Base-by-base conservation (phyloP, 2,888 invertebrate species). In the Odontocerum albicorne region DNA sequence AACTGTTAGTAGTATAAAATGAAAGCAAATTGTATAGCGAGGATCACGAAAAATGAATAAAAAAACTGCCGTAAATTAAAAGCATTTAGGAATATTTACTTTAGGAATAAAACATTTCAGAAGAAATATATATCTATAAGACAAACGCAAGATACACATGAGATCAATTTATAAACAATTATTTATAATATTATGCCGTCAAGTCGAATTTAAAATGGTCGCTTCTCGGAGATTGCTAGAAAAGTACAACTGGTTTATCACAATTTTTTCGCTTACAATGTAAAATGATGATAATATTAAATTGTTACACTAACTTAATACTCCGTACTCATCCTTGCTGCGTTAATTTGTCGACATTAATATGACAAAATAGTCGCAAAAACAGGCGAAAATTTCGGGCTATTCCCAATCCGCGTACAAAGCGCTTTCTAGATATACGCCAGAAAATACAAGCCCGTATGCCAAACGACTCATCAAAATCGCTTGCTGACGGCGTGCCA, bases 181-280 rank as follows among this genome's bases (percentile, higher is more conserved):
- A 57, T 57, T 57, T 57, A 42, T 49, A 55, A 49, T 49, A 52
- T 39, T 46, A 57, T 52, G 57, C 52, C 49, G 20, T 57, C 47
- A 38, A 52, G 46, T 36, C 38, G 43, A 57, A 57, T 57, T 47
- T 57, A 57, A 57, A 57, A 57, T 57, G 57, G 57, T 52, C 49
- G 57, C 57, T 51, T 36, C 43, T 38, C 8, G 16, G 51, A 42
- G 43, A 51, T 50, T 40, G 35, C 36, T 32, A 42, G 40, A 43
- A 51, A 45, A 31, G 40, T 45, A 46, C 40, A 17, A 36, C 42
- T 40, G 42, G 44, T 56, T 51, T 51, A 42, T 42, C 51, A 42
- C 51, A 35, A 27, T 40, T 39, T 51, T 51, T 13, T 31, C 32
- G 13, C 46, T 38, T 33, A 10, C 39, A 39, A 40, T 17, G 33